A percentile compares a stretch with the other conserved stretches of the same genome.
Conservation (phyloP, 2,113 vertebrate genomes). For the Mionectes macconnelli region DNA sequence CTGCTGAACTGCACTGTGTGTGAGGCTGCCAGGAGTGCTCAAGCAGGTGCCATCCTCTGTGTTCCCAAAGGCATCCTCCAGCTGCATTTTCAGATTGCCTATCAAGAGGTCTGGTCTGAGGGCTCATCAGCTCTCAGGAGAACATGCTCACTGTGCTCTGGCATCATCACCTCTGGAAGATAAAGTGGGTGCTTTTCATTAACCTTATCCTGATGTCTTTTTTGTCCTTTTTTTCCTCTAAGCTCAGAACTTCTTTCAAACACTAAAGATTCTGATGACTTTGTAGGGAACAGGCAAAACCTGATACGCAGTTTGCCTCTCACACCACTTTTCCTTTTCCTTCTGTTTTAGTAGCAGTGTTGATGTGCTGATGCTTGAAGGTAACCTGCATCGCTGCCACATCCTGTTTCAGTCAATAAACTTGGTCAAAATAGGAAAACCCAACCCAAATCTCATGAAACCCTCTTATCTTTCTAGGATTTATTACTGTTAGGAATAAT, state of each 20-base stretch:
- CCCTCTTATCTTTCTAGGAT: not conserved
- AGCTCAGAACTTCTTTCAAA: not conserved
- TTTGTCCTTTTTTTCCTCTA: no score
- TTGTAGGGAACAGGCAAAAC: not conserved
- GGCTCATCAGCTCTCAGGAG: not conserved
- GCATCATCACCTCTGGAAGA: not conserved
- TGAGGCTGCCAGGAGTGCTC: not conserved
- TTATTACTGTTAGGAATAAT: not conserved
- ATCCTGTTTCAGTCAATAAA: not conserved
- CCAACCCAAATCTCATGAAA: not conserved
- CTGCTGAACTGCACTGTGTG: not conserved
- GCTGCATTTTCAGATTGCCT: not conserved
- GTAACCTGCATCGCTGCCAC: not conserved
- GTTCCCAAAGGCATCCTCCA: not conserved
- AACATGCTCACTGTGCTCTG: no score
- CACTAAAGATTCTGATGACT: not conserved
- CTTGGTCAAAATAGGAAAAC: not conserved
- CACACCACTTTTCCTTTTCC: not conserved
- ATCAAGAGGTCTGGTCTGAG: not conserved
- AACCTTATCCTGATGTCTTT: not conserved
- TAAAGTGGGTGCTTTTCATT: not conserved
- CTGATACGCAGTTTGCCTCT: not conserved
- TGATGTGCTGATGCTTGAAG: not conserved
- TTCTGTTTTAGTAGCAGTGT: not conserved
- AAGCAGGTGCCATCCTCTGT: not conserved